Conservation (phyloP, 2,888 invertebrate species). For the Colletes collaris region DNA sequence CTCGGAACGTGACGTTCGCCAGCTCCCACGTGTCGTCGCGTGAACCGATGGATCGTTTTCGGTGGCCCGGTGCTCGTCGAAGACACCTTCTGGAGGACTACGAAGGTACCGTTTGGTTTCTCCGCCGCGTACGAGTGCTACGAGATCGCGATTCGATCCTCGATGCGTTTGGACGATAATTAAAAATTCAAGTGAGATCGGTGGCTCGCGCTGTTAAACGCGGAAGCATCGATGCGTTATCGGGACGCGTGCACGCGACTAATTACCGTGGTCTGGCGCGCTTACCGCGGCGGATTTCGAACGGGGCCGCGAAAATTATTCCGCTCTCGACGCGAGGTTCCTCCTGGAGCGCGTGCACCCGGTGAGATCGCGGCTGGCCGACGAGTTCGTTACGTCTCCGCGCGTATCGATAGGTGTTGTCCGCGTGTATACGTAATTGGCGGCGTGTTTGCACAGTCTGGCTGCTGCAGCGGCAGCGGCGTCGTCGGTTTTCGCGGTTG, state of each 20-base stretch:
- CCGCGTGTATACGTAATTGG: constrained; percentile 80
- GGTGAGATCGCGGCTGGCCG: constrained; percentile 41
- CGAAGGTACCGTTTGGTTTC: no score
- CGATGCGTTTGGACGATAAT: neutral
- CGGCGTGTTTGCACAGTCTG: constrained; percentile 78
- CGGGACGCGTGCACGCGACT: constrained; percentile 23
- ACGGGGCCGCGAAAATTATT: constrained; percentile 45
- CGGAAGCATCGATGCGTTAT: constrained; percentile 22
- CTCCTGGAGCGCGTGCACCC: constrained; percentile 14
- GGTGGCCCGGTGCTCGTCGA: neutral
- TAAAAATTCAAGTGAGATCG: neutral
- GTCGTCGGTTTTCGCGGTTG: constrained; percentile 64
- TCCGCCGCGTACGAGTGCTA: no score
- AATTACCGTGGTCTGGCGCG: constrained; percentile 37
- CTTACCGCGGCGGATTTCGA: constrained; percentile 10
- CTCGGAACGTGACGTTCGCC: constrained; percentile 21
- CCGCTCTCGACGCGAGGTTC: constrained; percentile 47
- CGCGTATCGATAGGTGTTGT: constrained; percentile 71
- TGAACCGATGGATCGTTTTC: constrained; percentile 8
- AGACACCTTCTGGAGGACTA: no score
- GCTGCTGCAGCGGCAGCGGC: constrained; percentile 46
- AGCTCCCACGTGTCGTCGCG: constrained; percentile 47
- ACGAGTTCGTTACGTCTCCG: constrained; percentile 35
- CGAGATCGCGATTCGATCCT: neutral
- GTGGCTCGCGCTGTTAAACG: neutral